phyloP scores from a whole-genome alignment of 2,888 invertebrate genomes.

The Machimus rusticus region DNA sequence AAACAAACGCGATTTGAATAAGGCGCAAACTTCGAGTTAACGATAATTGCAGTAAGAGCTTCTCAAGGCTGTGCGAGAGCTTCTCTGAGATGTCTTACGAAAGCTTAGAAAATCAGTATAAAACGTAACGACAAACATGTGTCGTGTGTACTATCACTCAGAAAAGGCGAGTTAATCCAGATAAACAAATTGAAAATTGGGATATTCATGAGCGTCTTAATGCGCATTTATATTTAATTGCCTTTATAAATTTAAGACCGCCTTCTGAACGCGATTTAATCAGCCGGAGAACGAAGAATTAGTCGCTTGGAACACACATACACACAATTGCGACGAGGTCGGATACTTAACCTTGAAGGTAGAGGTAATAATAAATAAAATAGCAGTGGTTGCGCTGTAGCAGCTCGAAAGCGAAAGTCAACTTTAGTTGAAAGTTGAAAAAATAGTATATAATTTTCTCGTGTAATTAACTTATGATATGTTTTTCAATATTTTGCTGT shows the following conservation, averaged over 20 bases:
- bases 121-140: background rate
- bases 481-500: background rate
- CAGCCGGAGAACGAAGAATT: background rate
- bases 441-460: background rate
- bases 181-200: background rate
- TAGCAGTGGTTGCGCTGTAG: background rate
- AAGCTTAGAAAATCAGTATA: background rate
- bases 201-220: background rate
- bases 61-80: background rate
- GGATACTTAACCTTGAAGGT: background rate
- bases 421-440: background rate
- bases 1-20: background rate
- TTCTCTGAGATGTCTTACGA: background rate
- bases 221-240: background rate
- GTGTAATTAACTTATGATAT: background rate
- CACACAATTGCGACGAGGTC: background rate
- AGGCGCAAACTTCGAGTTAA: background rate
- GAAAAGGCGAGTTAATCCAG: background rate
- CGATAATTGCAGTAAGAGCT: background rate
- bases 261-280: background rate
- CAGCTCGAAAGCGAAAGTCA: background rate
- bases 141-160: background rate
- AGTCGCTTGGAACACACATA: background rate
- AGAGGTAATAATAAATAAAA: background rate
- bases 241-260: background rate